Percentiles rank a stretch among this genome's conserved stretches.
phyloP scores from a whole-genome alignment of 1,140 invertebrate species.

The Meloidogyne floridensis region DNA sequence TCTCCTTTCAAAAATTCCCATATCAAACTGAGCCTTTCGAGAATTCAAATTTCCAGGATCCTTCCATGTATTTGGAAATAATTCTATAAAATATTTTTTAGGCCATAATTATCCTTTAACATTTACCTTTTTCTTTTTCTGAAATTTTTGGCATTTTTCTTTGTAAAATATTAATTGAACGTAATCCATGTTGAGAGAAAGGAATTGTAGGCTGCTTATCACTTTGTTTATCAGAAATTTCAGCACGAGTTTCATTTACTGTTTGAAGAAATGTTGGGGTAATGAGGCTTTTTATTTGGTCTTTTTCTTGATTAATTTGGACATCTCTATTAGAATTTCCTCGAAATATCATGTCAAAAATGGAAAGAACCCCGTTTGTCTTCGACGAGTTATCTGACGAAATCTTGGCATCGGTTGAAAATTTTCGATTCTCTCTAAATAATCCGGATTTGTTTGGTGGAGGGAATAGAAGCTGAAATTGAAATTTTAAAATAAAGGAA shows the following conservation, averaged over 20 bases:
- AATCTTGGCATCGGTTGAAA: neutral
- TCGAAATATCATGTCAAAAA: neutral
- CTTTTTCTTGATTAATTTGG: neutral
- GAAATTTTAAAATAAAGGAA: neutral
- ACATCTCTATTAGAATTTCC: neutral
- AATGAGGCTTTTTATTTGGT: neutral
- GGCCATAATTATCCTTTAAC: neutral
- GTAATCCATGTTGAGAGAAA: neutral
- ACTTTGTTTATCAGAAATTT: neutral
- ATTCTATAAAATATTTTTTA: neutral
- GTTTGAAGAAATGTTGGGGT: neutral
- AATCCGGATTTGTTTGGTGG: neutral
- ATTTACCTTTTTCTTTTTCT: neutral
- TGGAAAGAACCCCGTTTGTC: neutral
- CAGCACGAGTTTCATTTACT: neutral
- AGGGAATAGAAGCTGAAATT: neutral
- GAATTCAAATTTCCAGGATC: neutral
- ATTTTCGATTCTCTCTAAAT: neutral
- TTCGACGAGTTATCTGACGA: neutral
- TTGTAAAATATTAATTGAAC: neutral
- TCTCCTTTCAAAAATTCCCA: neutral
- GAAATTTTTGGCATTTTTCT: neutral
- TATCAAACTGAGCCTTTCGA: neutral
- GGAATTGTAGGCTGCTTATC: neutral
- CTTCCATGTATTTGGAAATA: neutral